Percentiles rank a stretch among this genome's conserved stretches.
phyloP scores from a whole-genome alignment of 2,797 vertebrate species.

The Prunella strophiata region DNA sequence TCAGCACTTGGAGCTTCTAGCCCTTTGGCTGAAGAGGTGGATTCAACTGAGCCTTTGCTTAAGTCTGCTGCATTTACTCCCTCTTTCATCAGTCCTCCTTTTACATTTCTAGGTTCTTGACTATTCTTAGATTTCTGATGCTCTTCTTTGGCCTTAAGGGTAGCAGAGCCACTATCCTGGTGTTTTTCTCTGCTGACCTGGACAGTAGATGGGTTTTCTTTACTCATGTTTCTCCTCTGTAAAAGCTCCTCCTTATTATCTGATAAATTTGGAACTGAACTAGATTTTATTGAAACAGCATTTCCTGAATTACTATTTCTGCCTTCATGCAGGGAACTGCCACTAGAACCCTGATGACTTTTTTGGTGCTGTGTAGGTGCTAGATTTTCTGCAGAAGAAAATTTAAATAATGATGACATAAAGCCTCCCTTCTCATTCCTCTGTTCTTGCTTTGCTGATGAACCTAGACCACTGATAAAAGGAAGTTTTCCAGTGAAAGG shows the following conservation, averaged over 20 bases:
- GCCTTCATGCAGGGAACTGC: background rate
- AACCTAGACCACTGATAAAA: constrained; percentile 70
- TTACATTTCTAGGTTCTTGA: background rate
- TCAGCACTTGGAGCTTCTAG: background rate
- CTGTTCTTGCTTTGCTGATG: constrained; percentile 77
- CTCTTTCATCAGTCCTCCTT: background rate
- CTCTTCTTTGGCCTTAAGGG: background rate
- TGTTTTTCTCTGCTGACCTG: background rate
- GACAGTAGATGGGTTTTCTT: background rate
- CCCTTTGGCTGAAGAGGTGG: background rate
- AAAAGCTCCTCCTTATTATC: background rate
- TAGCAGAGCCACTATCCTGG: background rate
- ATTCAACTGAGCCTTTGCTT: background rate
- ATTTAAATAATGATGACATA: constrained; percentile 82
- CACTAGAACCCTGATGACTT: background rate
- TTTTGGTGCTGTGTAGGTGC: constrained; percentile 41
- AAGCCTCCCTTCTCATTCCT: constrained; percentile 76
- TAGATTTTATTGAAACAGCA: constrained; percentile 36
- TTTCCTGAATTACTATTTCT: constrained; percentile 18
- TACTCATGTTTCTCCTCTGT: background rate
- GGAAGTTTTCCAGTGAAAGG: constrained; percentile 74
- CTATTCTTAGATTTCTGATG: background rate
- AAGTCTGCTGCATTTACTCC: background rate
- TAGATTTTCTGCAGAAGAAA: constrained; percentile 81
- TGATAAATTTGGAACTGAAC: constrained; percentile 50